These are phyloP conservation scores for Crocallis elinguaria DNA, from an alignment of 2,888 invertebrate species.

Conservation along the genomic window DNA sequence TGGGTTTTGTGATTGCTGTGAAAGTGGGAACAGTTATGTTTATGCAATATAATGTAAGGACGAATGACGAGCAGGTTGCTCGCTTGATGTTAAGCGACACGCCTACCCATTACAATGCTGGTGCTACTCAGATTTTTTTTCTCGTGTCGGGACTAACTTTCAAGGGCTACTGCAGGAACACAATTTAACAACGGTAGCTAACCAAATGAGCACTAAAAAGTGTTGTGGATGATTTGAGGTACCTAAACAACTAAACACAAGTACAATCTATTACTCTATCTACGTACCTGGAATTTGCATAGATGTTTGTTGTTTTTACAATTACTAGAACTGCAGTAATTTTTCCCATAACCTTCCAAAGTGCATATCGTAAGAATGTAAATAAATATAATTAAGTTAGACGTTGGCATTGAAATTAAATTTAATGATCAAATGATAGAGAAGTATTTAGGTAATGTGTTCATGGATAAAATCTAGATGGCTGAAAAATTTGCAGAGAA, in stretches of 20 bases:
- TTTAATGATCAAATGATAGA: neutral
- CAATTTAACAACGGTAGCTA: no score
- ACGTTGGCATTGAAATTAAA: neutral
- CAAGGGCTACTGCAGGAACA: no score
- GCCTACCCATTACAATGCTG: no score
- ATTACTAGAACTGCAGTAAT: constrained; percentile 54
- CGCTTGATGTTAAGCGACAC: no score
- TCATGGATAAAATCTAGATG: constrained; percentile 12
- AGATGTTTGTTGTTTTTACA: constrained; percentile 59
- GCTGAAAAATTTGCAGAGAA: neutral
- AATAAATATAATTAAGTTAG: neutral
- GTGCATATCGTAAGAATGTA: neutral
- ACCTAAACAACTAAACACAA: no score
- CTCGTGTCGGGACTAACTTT: no score
- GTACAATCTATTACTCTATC: no score
- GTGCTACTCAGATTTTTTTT: no score
- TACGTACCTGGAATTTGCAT: constrained; percentile 62
- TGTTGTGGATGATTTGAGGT: no score
- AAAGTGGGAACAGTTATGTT: neutral
- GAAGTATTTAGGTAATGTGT: neutral
- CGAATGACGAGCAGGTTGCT: no score
- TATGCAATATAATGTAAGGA: constrained; percentile 12
- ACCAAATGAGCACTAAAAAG: no score
- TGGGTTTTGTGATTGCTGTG: constrained; percentile 50
- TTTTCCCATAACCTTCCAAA: constrained; percentile 42